phyloP scores from a whole-genome alignment of 64 coral and sea anemone genomes.

The Astreopora myriophthalma region DNA sequence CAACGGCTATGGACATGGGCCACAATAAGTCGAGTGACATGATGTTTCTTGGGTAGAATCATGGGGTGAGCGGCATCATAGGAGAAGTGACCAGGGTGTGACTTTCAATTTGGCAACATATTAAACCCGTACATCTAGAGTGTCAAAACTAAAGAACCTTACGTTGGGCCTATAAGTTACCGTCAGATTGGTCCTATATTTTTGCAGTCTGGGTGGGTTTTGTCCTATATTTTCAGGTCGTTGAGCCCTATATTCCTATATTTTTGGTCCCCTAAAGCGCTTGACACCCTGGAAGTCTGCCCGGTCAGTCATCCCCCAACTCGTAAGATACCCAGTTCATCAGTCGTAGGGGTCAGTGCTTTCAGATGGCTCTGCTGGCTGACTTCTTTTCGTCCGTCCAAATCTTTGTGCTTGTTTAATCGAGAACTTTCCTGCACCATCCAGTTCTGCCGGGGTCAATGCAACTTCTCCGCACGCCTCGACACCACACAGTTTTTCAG shows the following conservation, averaged over 20 bases:
- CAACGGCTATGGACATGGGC: background rate
- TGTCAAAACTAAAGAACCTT: too few species aligned
- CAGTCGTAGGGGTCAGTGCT: background rate
- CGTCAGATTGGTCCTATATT: too few species aligned
- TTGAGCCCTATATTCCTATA: too few species aligned
- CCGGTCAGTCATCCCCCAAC: constrained; percentile 30
- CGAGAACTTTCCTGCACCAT: constrained; percentile 11
- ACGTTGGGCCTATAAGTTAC: too few species aligned
- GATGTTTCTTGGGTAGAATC: constrained; percentile 16
- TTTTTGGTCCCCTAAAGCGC: too few species aligned
- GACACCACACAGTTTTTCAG: background rate
- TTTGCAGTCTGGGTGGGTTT: too few species aligned
- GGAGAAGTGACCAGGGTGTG: too few species aligned
- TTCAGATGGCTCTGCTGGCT: background rate
- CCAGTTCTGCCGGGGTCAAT: background rate
- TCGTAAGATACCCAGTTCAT: background rate
- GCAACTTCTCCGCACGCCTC: background rate
- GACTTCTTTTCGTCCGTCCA: background rate
- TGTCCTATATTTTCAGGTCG: too few species aligned
- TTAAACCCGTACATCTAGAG: too few species aligned
- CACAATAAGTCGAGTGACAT: background rate
- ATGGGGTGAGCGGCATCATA: background rate
- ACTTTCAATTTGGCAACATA: too few species aligned
- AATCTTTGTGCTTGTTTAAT: constrained; percentile 11
- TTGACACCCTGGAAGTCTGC: constrained; percentile 1